These are phyloP conservation scores for Hippocampus barbouri DNA, from an alignment of 2,113 vertebrate genomes.

Conservation along the genomic window DNA sequence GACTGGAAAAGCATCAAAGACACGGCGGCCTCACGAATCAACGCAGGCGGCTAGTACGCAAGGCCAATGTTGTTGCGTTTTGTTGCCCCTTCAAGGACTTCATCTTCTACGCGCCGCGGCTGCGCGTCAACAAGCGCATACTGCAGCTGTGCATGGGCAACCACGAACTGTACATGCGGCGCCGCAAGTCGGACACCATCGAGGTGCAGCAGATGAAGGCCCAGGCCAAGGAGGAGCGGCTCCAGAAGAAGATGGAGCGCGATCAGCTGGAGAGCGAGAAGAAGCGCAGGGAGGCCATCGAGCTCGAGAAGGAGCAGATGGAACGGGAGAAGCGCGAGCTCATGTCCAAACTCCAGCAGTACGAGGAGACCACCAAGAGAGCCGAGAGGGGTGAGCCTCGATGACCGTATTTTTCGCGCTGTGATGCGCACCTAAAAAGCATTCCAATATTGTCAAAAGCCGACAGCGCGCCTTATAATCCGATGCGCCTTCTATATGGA, in stretches of 20 bases:
- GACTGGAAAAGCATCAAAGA: neutral
- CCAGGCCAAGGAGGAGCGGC: slow-evolving; percentile 89
- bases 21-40: neutral
- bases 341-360: slow-evolving; percentile 82
- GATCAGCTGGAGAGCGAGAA: slow-evolving; percentile 88
- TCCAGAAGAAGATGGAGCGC: slow-evolving; percentile 88
- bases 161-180: slow-evolving; percentile 91
- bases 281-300: slow-evolving; percentile 82
- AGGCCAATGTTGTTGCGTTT: neutral
- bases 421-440: too few relatives aligned
- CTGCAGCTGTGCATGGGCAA: slow-evolving; percentile 94
- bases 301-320: slow-evolving; percentile 88
- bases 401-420: too few relatives aligned
- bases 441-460: too few relatives aligned
- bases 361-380: slow-evolving; percentile 88
- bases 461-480: too few relatives aligned
- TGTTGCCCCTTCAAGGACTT: slow-evolving; percentile 79
- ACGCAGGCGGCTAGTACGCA: neutral
- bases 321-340: slow-evolving; percentile 87
- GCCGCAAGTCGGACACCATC: slow-evolving; percentile 89
- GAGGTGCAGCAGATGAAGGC: slow-evolving; percentile 99
- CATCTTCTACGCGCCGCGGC: slow-evolving; percentile 85
- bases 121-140: slow-evolving; percentile 93
- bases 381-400: slow-evolving; percentile 83
- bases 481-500: too few relatives aligned